Evolutionary conservation across 2,888 invertebrate species (phyloP), one percentile per base, ranked within the genome.

Genomic region (Steromphala cineraria): DNA sequence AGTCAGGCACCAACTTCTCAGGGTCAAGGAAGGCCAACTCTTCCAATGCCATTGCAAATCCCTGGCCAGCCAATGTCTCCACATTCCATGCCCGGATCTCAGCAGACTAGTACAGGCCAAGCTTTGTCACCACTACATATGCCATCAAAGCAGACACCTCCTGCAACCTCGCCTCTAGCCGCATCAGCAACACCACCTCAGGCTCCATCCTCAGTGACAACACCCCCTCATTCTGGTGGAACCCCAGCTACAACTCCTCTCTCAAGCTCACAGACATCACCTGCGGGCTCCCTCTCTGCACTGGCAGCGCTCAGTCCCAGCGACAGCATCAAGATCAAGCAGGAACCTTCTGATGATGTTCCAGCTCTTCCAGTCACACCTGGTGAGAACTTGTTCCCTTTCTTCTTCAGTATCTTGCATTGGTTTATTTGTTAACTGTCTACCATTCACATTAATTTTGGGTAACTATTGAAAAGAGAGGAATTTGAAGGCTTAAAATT

Each of bases 301-400:
- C 40, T 75, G 78, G 56, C 83, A 24, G 67, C 84, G 52, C 55
- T 78, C 31, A 83, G 80, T 74, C 82, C 81, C 21, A 40, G 75
- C 40, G 53, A 74, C 67, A 56, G 79, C 76, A 19, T 75, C 46
- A 40, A 75, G 78, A 77, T 84, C 36, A 83, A 86, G 75, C 84
- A 86, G 74, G 84, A 84, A 56, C 83, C 84, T 53, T 81, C 56
- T 15, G 13, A 82, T 79, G 83, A 81, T 2, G 53, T 67, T 56
- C 46, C 46, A 46, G 10, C 46, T 10, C 46, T 46, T 46, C 46
- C 46, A 46, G 46, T 46, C 46, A 46, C 46, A 8, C 46, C 46
- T 10, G 46, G 46, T 46, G 46, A 46, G 46, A 8, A 8, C 4
- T 36, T 46, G 10, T 46, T 46, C 10, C 7, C 13, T 46, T 13